These are phyloP conservation scores for Myanophis thanlyinensis DNA, from an alignment of 2,113 vertebrate genomes.

Conservation along the genomic window DNA sequence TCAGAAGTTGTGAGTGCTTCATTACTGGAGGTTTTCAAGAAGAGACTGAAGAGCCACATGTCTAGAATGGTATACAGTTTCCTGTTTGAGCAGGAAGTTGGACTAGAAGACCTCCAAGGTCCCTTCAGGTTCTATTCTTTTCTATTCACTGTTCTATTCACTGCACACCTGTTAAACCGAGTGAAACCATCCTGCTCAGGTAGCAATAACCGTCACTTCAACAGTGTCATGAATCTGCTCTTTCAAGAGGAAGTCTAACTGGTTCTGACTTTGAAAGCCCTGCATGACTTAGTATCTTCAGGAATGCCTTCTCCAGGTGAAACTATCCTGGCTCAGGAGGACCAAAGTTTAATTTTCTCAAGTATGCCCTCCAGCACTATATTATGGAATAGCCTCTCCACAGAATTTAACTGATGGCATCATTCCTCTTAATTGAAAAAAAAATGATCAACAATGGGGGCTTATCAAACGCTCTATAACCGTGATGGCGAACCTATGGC, in stretches of 20 bases:
- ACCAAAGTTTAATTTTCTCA: not conserved
- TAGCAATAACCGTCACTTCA: not conserved
- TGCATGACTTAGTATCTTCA: not conserved
- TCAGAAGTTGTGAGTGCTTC: too few species aligned
- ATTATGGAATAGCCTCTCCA: not conserved
- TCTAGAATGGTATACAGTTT: too few species aligned
- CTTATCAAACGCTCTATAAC: too few species aligned
- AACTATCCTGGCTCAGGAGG: not conserved
- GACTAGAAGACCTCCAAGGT: too few species aligned
- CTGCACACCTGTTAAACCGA: not conserved
- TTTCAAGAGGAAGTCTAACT: not conserved
- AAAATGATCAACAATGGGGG: too few species aligned
- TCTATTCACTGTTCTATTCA: too few species aligned
- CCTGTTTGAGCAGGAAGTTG: too few species aligned
- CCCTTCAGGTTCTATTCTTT: too few species aligned
- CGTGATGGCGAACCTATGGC: too few species aligned
- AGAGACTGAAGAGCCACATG: too few species aligned
- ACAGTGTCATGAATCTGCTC: not conserved
- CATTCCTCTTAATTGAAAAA: too few species aligned
- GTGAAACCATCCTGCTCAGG: not conserved
- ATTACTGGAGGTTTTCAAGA: too few species aligned
- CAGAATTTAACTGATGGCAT: not conserved
- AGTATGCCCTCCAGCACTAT: not conserved
- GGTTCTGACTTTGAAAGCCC: not conserved
- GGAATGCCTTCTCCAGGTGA: not conserved